A percentile compares a stretch with the other conserved stretches of the same genome.
Evolutionary conservation across 2,797 vertebrate species (phyloP).

Genomic region (Eidolon dupreanum): DNA sequence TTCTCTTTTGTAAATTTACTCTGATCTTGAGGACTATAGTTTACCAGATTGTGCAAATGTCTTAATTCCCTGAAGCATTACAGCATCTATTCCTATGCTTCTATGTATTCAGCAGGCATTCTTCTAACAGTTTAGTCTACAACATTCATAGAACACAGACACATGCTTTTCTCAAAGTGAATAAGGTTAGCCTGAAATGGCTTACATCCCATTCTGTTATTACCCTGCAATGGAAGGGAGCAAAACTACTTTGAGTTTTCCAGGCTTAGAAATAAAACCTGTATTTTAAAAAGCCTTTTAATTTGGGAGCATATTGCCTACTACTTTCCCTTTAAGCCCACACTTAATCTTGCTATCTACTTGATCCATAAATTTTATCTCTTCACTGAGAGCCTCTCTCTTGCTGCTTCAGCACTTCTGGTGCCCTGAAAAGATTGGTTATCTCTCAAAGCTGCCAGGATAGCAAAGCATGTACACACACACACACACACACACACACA

Average conservation of each 20-base stretch:
- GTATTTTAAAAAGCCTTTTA: constrained; percentile 53
- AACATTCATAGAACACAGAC: background rate
- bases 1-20: background rate
- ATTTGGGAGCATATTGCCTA: constrained; percentile 34
- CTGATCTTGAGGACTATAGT: background rate
- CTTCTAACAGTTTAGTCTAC: background rate
- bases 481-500: too few species aligned
- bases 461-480: background rate
- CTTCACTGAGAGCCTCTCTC: background rate
- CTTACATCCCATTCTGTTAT: constrained; percentile 3
- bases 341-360: constrained; percentile 36
- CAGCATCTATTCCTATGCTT: background rate
- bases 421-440: background rate
- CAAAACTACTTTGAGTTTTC: constrained; percentile 37
- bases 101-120: background rate
- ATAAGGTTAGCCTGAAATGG: background rate
- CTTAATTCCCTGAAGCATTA: background rate
- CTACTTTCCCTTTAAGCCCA: background rate
- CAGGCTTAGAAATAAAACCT: constrained; percentile 38
- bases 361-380: background rate
- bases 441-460: background rate
- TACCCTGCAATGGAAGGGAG: background rate
- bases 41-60: background rate
- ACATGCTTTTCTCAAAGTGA: background rate
- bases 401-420: constrained; percentile 10